These are phyloP conservation scores for Drosophila gunungcola DNA, from an alignment of 1,140 invertebrate genomes.

Conservation along the genomic window DNA sequence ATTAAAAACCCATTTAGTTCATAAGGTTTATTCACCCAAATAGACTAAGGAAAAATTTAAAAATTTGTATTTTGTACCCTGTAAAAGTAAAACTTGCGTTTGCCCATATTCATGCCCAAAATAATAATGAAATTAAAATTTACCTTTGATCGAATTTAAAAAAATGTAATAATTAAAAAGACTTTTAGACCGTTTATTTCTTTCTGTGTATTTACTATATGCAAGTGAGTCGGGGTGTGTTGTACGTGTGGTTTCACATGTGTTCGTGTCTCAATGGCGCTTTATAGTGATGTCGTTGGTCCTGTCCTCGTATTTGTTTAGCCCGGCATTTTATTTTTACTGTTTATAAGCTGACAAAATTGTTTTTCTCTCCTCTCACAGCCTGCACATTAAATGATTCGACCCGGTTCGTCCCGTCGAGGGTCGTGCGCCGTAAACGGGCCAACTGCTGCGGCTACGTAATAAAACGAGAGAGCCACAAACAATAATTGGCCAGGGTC, in stretches of 20 bases:
- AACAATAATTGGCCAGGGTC: constrained; percentile 60
- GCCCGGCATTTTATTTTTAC: constrained; percentile 71
- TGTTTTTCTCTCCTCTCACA: constrained; percentile 44
- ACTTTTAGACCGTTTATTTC: background rate
- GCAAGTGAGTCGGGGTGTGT: constrained; percentile 25
- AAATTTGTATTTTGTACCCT: too few relatives aligned
- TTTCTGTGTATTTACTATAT: constrained; percentile 8
- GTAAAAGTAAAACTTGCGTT: too few relatives aligned
- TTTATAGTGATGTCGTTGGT: constrained; percentile 59
- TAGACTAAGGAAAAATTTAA: too few relatives aligned
- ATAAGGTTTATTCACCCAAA: too few relatives aligned
- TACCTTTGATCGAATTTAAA: too few relatives aligned
- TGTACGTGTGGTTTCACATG: constrained; percentile 21
- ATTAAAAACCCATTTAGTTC: too few relatives aligned
- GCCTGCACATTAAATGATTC: constrained; percentile 44
- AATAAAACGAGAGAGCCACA: constrained; percentile 56
- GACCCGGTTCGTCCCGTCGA: constrained; percentile 18
- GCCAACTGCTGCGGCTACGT: constrained; percentile 59
- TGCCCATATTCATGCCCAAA: too few relatives aligned
- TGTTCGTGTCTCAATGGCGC: constrained; percentile 57
- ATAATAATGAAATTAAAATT: too few relatives aligned
- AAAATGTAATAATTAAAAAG: too few relatives aligned
- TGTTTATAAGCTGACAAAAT: constrained; percentile 78
- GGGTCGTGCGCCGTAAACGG: constrained; percentile 48
- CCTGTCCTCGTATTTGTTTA: constrained; percentile 54